These are phyloP conservation scores for Euleptes europaea DNA, from an alignment of 2,113 vertebrate genomes.

Conservation along the genomic window DNA sequence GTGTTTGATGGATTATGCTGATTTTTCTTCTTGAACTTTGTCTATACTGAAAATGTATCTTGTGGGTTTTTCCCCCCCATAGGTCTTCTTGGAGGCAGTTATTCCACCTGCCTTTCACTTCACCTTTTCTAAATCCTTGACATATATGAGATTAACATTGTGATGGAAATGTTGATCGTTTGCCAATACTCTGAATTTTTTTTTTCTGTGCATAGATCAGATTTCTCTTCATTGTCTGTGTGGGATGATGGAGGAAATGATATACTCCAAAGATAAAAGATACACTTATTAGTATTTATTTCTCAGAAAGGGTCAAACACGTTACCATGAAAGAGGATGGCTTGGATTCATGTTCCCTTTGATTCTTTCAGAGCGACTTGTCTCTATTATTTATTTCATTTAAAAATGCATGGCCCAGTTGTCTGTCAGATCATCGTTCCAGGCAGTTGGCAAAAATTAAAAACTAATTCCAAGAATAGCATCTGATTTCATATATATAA, in stretches of 20 bases:
- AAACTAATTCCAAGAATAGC: too few species aligned
- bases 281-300: slow-evolving; percentile 2
- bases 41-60: not conserved
- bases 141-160: not conserved
- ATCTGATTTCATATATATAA: too few species aligned
- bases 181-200: not conserved
- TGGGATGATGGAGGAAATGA: not conserved
- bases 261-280: not conserved
- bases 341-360: not conserved
- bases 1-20: not conserved
- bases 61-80: too few species aligned
- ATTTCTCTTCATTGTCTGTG: not conserved
- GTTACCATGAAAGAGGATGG: not conserved
- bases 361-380: not conserved
- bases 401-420: too few species aligned
- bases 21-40: not conserved
- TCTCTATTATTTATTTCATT: too few species aligned
- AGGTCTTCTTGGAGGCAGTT: not conserved
- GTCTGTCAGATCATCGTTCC: too few species aligned
- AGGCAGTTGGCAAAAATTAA: too few species aligned
- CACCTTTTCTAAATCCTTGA: not conserved
- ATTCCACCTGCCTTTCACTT: not conserved
- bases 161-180: not conserved
- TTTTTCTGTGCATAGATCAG: not conserved
- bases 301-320: not conserved